Evolutionary conservation across 2,797 vertebrate genomes (phyloP).

Genomic region (Eutrigla gurnardus): DNA sequence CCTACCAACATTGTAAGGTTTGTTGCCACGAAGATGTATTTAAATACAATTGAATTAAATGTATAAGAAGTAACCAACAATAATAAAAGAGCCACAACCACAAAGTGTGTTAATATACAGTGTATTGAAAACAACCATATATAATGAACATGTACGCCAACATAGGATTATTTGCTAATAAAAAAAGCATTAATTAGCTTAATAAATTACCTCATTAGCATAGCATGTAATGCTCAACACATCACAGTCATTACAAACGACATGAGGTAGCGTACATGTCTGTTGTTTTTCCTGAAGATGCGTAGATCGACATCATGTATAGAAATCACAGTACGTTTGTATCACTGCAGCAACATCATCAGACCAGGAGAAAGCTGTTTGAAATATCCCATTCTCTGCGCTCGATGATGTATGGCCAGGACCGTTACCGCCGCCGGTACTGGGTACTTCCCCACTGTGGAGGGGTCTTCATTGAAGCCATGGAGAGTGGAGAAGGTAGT

Average conservation of each 20-base stretch:
- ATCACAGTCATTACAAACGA: conserved; percentile 44
- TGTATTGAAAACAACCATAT: conserved; percentile 31
- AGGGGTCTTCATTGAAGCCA: conserved; percentile 95
- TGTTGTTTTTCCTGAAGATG: conserved; percentile 38
- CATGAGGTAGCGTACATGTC: conserved; percentile 10
- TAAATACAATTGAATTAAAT: conserved; percentile 9
- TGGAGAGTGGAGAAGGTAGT: conserved; percentile 98
- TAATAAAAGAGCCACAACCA: conserved; percentile 9
- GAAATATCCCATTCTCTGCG: conserved; percentile 96
- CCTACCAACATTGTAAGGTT: not conserved
- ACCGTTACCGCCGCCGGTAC: conserved; percentile 95
- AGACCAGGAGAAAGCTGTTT: conserved; percentile 95
- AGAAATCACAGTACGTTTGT: conserved; percentile 40
- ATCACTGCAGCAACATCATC: conserved; percentile 93
- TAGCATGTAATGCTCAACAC: conserved; percentile 42
- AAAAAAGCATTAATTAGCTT: conserved; percentile 53
- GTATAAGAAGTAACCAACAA: not conserved
- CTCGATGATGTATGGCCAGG: conserved; percentile 97
- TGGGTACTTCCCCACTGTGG: conserved; percentile 99
- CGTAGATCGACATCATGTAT: conserved; percentile 22
- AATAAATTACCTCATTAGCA: conserved; percentile 59
- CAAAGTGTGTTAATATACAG: conserved; percentile 8
- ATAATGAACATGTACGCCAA: conserved; percentile 23
- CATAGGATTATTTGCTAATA: conserved; percentile 44
- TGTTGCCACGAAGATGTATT: not conserved